Percentiles rank a stretch among this genome's conserved stretches.
These are phyloP conservation scores for Harpagoxenus sublaevis DNA, from an alignment of 2,888 invertebrate species.

Conservation along the genomic window DNA sequence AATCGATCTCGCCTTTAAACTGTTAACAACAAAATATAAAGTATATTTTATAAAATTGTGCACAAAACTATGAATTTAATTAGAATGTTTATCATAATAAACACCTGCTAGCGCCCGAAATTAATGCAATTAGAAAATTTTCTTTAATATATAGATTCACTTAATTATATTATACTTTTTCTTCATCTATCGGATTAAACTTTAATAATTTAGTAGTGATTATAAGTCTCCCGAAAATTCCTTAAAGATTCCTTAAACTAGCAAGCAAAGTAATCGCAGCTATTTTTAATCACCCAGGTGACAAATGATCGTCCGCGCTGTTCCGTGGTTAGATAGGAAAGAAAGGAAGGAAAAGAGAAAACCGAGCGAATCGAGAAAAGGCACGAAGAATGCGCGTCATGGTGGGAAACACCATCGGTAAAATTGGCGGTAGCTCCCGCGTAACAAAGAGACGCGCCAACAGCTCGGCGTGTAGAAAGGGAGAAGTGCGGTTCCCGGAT, in stretches of 20 bases:
- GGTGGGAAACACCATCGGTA: constrained; percentile 33
- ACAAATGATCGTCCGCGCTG: background rate
- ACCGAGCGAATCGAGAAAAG: constrained; percentile 35
- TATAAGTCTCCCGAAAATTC: background rate
- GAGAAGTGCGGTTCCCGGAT: background rate
- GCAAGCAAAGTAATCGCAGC: background rate
- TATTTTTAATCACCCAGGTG: background rate
- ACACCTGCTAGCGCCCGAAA: background rate
- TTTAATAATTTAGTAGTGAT: background rate
- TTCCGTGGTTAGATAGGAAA: background rate
- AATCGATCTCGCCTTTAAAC: background rate
- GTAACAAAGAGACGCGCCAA: background rate
- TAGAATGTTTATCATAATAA: background rate
- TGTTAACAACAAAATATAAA: background rate
- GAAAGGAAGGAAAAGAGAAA: background rate
- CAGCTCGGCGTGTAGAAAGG: background rate
- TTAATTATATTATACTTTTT: background rate
- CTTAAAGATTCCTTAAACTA: background rate
- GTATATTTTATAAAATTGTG: background rate
- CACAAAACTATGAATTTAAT: background rate
- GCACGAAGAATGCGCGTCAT: constrained; percentile 57
- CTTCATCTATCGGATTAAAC: background rate
- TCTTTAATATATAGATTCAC: background rate
- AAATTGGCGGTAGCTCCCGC: constrained; percentile 66
- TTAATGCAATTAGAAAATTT: background rate